Conservation (phyloP, 2,113 vertebrate genomes). For the Corydoras maculifer region DNA sequence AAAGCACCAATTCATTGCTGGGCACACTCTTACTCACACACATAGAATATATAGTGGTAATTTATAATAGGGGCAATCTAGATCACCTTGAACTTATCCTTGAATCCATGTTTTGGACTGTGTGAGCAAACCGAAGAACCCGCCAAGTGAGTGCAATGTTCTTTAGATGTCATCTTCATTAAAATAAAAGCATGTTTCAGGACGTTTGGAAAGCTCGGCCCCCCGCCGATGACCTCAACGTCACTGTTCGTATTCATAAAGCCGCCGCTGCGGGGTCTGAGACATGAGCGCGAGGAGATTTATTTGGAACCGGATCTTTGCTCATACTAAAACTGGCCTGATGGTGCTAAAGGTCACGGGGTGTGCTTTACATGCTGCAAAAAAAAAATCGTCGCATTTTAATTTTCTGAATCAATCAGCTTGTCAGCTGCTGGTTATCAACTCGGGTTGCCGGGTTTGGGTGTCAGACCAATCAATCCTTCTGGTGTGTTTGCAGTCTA, state of each 20-base stretch:
- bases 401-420: neutral
- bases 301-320: conserved; percentile 30
- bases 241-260: conserved; percentile 39
- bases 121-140: no score
- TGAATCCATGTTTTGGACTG: no score
- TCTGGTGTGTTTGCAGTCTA: conserved; percentile 23
- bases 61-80: no score
- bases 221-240: conserved; percentile 18
- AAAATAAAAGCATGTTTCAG: conserved; percentile 13
- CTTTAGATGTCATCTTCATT: conserved; percentile 26
- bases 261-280: conserved; percentile 19
- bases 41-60: no score
- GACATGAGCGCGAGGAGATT: conserved; percentile 17
- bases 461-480: conserved; percentile 13
- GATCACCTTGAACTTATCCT: no score
- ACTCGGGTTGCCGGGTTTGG: conserved; percentile 1
- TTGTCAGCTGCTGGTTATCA: conserved; percentile 8
- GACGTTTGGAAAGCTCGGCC: conserved; percentile 13
- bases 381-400: no score
- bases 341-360: no score
- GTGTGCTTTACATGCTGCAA: no score
- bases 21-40: no score
- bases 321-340: no score
- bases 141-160: neutral
- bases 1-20: no score